Evolutionary conservation across 2,797 vertebrate genomes (phyloP).

Genomic region (Notolepis coatsorum): DNA sequence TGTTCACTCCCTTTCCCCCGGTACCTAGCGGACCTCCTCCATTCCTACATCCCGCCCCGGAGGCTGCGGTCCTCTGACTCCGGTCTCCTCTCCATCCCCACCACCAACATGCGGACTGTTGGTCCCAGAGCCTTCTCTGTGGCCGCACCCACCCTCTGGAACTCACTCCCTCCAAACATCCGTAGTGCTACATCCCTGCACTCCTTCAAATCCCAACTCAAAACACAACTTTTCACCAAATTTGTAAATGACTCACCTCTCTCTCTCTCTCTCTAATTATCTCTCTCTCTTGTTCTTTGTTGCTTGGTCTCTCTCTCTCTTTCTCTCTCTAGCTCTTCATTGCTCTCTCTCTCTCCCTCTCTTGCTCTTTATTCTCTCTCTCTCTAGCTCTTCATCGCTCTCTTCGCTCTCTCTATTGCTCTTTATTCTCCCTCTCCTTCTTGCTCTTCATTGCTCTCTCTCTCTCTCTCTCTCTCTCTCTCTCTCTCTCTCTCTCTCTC

Average conservation of each 20-base stretch:
- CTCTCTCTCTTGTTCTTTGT: not conserved
- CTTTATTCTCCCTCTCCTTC: not conserved
- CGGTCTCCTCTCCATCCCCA: too few relatives aligned
- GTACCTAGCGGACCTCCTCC: too few relatives aligned
- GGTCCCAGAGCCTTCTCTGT: too few relatives aligned
- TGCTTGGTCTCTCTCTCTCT: conserved; percentile 6
- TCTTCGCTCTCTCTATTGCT: conserved; percentile 22
- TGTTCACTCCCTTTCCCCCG: too few relatives aligned
- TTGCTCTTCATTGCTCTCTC: not conserved
- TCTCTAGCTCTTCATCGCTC: conserved; percentile 7
- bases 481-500: not conserved
- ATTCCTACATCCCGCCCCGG: too few relatives aligned
- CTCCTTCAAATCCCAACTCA: not conserved
- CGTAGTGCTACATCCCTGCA: not conserved
- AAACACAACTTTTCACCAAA: not conserved
- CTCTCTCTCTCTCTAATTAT: not conserved
- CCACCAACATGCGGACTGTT: too few relatives aligned
- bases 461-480: not conserved
- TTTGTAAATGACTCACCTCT: not conserved
- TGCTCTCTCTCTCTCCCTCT: conserved; percentile 3
- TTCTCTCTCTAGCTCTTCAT: not conserved
- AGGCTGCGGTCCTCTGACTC: too few relatives aligned
- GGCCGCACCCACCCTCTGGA: too few relatives aligned
- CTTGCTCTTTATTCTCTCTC: conserved; percentile 11
- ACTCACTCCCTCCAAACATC: not conserved